phyloP scores from a whole-genome alignment of 2,797 vertebrate species.

The Arctocebus calabarensis region DNA sequence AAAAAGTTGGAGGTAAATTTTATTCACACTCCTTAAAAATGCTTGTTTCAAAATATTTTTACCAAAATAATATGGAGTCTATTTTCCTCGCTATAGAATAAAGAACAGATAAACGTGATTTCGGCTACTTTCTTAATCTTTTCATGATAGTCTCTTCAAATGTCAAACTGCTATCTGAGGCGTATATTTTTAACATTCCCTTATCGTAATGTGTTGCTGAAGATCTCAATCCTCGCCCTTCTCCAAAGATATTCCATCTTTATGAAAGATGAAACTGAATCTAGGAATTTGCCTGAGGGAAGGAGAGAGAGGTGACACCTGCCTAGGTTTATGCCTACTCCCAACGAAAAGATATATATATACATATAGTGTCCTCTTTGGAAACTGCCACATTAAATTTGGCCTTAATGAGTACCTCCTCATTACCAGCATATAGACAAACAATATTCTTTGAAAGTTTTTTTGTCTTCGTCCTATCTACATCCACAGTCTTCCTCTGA shows the following conservation, averaged over 20 bases:
- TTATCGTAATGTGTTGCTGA: background rate
- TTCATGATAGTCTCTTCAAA: slow-evolving; percentile 53
- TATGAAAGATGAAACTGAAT: slow-evolving; percentile 61
- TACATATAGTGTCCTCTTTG: background rate
- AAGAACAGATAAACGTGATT: slow-evolving; percentile 55
- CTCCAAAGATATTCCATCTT: slow-evolving; percentile 42
- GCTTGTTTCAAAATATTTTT: slow-evolving; percentile 52
- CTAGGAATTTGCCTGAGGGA: slow-evolving; percentile 58
- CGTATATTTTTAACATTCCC: slow-evolving; percentile 68
- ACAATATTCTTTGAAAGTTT: slow-evolving; percentile 15
- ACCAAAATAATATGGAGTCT: slow-evolving; percentile 35
- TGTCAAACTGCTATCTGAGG: slow-evolving; percentile 48
- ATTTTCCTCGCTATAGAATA: slow-evolving; percentile 39
- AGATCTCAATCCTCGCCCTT: slow-evolving; percentile 45
- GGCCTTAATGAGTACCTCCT: slow-evolving; percentile 58
- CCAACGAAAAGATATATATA: background rate
- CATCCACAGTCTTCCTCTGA: background rate
- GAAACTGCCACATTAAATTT: slow-evolving; percentile 26
- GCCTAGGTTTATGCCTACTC: background rate
- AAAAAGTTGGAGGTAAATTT: slow-evolving; percentile 38
- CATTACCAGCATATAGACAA: background rate
- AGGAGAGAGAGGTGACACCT: background rate
- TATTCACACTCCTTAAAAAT: slow-evolving; percentile 20
- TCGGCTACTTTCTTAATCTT: slow-evolving; percentile 45
- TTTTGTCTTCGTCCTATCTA: background rate